Base-by-base conservation (phyloP, 2,113 vertebrate genomes). In the Leptodactylus fuscus region DNA sequence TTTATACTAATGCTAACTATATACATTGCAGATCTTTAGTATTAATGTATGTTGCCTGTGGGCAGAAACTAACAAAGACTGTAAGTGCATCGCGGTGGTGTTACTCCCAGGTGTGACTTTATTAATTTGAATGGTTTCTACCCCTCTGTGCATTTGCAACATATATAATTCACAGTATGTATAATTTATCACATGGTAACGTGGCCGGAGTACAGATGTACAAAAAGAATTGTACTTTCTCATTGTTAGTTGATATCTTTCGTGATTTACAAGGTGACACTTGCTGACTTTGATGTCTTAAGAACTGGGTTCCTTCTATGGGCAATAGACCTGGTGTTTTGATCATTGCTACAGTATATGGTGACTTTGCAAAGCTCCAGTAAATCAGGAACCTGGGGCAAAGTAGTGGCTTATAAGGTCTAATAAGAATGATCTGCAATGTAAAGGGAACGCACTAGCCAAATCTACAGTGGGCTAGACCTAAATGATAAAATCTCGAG, bases 101-200 rank as follows among this genome's bases (percentile, higher is more conserved):
- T 62, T 60, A 80, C 77, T 80, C 77, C 77, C 77, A 80, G 77
- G 77, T 80, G 77, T 44, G 55, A 80, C 77, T 80, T 62, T 80
- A 80, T 80, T 80, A 60, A 80, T 80, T 41, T 80, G 77, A 80
- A 38, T 41, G 36, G n/a, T 41, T 60, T 80, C 53, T 80, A 60
- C 53, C 34, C 77, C 36, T 62, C 34, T 62, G 53, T 62, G 55
- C 77, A 62, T 38, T 44, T 62, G 36, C 36, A 80, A 60, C 51
- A 79, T 62, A 60, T 80, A 80, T 80, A 80, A 80, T 62, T 55
- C 53, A 24, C 55, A 27, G 36, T 80, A 80, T 80, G 32, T 80
- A 80, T 80, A 62, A 62, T 80, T 80, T 80, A 80, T 62, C 60
- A 80, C n/a, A 62, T 44, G 15, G 53, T 44, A 80, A 34, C 8